Base-by-base conservation (phyloP, 2,888 invertebrate species). In the Plutella xylostella region DNA sequence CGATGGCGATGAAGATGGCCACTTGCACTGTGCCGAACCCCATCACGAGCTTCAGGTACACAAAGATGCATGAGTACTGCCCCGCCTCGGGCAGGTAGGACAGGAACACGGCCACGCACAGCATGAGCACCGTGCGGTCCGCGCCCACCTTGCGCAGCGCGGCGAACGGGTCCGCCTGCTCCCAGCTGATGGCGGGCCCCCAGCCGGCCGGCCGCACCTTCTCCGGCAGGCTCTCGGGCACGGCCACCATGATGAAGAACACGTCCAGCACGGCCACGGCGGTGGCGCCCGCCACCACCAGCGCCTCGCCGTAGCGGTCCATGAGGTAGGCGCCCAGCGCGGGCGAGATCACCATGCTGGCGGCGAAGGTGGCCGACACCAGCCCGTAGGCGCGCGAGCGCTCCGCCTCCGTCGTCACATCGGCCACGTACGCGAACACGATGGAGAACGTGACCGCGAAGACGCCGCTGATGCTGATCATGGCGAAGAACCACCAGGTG, bases 361-460 rank as follows among this genome's bases (percentile, higher is more conserved):
- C 99, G 14, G 98, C 98, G 85, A 99, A 99, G 46, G 98, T 99
- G 21, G 98, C 99, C 19, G 97, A 97, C n/a, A 97, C 97, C 67
- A 97, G 86, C 45, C 98, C 98, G 77, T 98, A 98, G 7, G 98
- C 97, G 51, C 93, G 89, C 57, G 96, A 96, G 47, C 98, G 88
- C 73, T 98, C 97, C 64, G 93, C 93, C 65, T 98, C 96, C 58
- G 97, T 96, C 22, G 99, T 99, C 45, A 99, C 97, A 83, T 99
- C 99, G 33, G 99, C 98, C 53, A 99, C 99, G 83, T 99, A 99
- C 42, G 99, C 99, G 85, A 99, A 97, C 46, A 99, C 98, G 46
- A 99, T 98, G 58, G 97, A 97, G 85, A 99, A 99, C 41, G 99
- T 99, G 53, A 99, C 99, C 45, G 98, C 96, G 83, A 99, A 99